phyloP scores from a whole-genome alignment of 2,113 vertebrate species.

The Platysternon megacephalum region DNA sequence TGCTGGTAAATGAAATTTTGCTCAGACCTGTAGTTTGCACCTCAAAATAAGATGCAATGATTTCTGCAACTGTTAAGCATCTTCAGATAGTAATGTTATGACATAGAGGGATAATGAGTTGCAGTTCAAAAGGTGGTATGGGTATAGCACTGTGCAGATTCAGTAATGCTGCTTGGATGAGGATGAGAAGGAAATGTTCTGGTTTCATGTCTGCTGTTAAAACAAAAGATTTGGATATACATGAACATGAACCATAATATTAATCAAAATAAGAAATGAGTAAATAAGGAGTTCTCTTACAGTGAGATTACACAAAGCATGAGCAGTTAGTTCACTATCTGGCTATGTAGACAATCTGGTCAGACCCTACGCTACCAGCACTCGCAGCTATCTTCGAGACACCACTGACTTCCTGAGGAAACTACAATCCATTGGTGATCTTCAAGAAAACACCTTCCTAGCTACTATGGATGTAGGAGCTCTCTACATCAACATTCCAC shows the following conservation, averaged over 20 bases:
- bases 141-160: not conserved
- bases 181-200: not conserved
- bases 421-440: too few relatives aligned
- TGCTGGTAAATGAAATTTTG: not conserved
- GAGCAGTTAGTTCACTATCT: not conserved
- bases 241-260: not conserved
- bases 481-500: too few relatives aligned
- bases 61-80: not conserved
- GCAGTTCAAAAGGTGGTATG: not conserved
- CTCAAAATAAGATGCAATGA: not conserved
- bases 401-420: too few relatives aligned
- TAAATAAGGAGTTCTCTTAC: constrained; percentile 20
- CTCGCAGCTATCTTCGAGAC: too few relatives aligned
- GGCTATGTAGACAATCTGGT: too few relatives aligned
- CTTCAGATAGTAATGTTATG: not conserved
- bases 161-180: not conserved
- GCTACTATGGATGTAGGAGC: too few relatives aligned
- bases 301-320: not conserved
- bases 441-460: too few relatives aligned
- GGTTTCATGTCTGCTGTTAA: not conserved
- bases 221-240: not conserved
- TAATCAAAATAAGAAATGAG: not conserved
- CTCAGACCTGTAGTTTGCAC: not conserved
- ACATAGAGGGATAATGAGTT: not conserved
- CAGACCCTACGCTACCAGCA: too few relatives aligned